Percentiles rank a stretch among this genome's conserved stretches.
Evolutionary conservation across 1,140 invertebrate species (phyloP).

Genomic region (Rhagoletis zephyria): DNA sequence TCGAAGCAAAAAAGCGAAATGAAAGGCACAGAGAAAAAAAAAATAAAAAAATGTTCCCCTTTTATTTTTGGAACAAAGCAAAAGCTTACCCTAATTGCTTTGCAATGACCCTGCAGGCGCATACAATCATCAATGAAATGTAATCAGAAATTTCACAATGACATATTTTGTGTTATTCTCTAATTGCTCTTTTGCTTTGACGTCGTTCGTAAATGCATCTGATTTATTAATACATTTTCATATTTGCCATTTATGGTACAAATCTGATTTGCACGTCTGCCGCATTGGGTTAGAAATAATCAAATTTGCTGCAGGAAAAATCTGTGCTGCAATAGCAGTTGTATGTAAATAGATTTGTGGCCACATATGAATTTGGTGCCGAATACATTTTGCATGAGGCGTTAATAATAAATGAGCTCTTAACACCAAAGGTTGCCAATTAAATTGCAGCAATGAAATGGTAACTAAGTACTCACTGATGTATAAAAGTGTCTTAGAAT

Average conservation of each 20-base stretch:
- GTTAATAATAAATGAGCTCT: conserved; percentile 22
- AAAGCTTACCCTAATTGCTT: not conserved
- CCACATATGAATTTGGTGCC: conserved; percentile 8
- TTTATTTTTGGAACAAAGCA: not conserved
- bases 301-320: conserved; percentile 13
- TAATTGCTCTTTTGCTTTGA: conserved; percentile 6
- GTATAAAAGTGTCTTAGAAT: too few species aligned
- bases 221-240: conserved; percentile 2
- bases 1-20: too few species aligned
- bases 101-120: not conserved
- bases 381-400: not conserved
- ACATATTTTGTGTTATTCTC: not conserved
- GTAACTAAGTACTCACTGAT: too few species aligned
- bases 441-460: not conserved
- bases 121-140: not conserved
- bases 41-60: not conserved
- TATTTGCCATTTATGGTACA: not conserved
- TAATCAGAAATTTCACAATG: not conserved
- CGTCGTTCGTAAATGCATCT: not conserved
- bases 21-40: not conserved
- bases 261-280: not conserved
- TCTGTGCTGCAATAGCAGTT: not conserved
- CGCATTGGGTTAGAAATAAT: conserved; percentile 10
- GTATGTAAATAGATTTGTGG: conserved; percentile 1
- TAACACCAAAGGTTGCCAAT: conserved; percentile 5